Evolutionary conservation across 2,888 invertebrate species (phyloP).

Genomic region (Serrognathus titanus): DNA sequence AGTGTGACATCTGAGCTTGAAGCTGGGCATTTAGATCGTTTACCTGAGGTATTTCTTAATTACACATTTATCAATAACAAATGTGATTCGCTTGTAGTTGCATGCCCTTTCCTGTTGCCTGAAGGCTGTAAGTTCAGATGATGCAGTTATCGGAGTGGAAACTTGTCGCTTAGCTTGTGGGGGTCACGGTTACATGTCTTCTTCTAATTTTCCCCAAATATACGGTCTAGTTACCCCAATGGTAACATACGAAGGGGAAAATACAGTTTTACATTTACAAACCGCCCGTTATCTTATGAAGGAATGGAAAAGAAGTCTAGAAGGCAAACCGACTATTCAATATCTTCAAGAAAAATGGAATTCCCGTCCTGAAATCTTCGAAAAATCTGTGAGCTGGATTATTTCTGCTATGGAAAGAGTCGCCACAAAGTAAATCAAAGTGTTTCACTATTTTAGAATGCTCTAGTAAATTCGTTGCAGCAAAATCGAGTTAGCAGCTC

Average conservation of each 20-base stretch:
- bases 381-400: conserved; percentile 45
- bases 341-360: conserved; percentile 55
- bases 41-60: conserved; percentile 68
- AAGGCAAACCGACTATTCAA: conserved; percentile 65
- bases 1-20: conserved; percentile 77
- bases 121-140: conserved; percentile 81
- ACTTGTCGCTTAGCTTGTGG: conserved; percentile 86
- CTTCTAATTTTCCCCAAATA: conserved; percentile 82
- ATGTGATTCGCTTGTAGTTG: conserved; percentile 55
- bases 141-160: conserved; percentile 75
- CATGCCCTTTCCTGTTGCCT: conserved; percentile 90
- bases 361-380: conserved; percentile 30
- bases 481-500: conserved; percentile 68
- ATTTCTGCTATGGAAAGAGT: conserved; percentile 52
- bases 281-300: conserved; percentile 84
- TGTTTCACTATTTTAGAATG: background rate
- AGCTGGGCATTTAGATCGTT: conserved; percentile 72
- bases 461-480: conserved; percentile 5
- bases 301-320: conserved; percentile 66
- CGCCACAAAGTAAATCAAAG: conserved; percentile 50
- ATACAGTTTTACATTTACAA: conserved; percentile 89
- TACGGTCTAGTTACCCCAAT: conserved; percentile 84
- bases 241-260: conserved; percentile 96
- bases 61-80: no score
- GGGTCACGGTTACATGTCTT: conserved; percentile 91